These are phyloP conservation scores for Chalcosyrphus nemorum DNA, from an alignment of 2,888 invertebrate species.

Conservation along the genomic window DNA sequence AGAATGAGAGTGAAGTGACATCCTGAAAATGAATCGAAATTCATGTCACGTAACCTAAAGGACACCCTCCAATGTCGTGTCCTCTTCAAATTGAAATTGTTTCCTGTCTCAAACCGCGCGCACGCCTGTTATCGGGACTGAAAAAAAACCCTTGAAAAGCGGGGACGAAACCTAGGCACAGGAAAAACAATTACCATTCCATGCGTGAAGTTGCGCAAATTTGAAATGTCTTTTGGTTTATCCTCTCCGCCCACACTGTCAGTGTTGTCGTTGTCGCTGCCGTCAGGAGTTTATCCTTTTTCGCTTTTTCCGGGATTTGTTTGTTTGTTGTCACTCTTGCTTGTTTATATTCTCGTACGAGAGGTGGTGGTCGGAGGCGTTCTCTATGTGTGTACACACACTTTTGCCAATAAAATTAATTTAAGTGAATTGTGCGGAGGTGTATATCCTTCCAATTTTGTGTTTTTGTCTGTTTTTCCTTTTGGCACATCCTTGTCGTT, in stretches of 20 bases:
- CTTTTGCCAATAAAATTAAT: conserved; percentile 71
- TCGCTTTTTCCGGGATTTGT: conserved; percentile 65
- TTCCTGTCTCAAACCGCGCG: conserved; percentile 56
- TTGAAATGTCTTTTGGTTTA: conserved; percentile 65
- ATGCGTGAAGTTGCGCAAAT: conserved; percentile 72
- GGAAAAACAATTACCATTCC: conserved; percentile 69
- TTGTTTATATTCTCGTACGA: conserved; percentile 52
- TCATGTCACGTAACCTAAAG: conserved; percentile 61
- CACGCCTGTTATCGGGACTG: conserved; percentile 33
- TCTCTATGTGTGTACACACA: conserved; percentile 22
- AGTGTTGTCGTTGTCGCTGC: background rate
- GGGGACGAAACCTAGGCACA: conserved; percentile 14
- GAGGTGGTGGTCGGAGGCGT: background rate
- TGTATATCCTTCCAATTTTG: conserved; percentile 68
- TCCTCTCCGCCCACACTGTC: conserved; percentile 13
- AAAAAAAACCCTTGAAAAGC: background rate
- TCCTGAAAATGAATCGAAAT: conserved; percentile 26
- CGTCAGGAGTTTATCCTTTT: conserved; percentile 53
- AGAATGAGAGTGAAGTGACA: background rate
- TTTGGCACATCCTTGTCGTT: conserved; percentile 29
- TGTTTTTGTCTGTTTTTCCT: conserved; percentile 48
- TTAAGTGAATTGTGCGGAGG: conserved; percentile 72
- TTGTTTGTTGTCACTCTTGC: conserved; percentile 71
- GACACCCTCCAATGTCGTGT: conserved; percentile 40
- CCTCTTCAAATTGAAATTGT: conserved; percentile 72